Conservation (phyloP, 2,888 invertebrate species). For the Agonopterix heracliana region DNA sequence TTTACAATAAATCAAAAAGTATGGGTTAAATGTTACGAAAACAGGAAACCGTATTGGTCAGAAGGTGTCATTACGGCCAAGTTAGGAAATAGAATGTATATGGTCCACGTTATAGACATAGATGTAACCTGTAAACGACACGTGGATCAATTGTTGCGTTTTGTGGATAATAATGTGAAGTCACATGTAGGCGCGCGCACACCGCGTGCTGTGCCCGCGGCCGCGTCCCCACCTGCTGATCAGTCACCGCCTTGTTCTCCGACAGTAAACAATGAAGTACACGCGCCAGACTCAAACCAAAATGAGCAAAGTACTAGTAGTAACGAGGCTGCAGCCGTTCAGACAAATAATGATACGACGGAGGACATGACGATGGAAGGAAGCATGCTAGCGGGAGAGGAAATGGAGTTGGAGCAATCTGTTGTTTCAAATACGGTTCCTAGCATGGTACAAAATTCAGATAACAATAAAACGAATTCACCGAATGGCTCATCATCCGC, state of each 20-base stretch:
- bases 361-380: not conserved
- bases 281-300: not conserved
- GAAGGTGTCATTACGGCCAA: conserved; percentile 5
- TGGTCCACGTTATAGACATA: conserved; percentile 3
- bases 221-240: not conserved
- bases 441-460: not conserved
- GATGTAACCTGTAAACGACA: conserved; percentile 5
- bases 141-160: conserved; percentile 9
- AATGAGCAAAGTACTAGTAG: not conserved
- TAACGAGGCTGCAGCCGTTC: not conserved
- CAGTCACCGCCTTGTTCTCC: not conserved
- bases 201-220: not conserved
- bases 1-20: conserved; percentile 8
- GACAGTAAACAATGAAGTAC: not conserved
- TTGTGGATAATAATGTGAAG: not conserved
- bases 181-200: not conserved
- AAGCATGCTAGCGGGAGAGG: not conserved
- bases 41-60: conserved; percentile 7
- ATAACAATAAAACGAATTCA: not conserved
- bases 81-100: conserved; percentile 13
- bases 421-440: not conserved
- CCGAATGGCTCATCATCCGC: not conserved
- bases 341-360: not conserved
- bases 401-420: not conserved
- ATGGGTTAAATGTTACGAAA: conserved; percentile 11